phyloP scores from a whole-genome alignment of 2,888 invertebrate species.

The Drepana falcataria region DNA sequence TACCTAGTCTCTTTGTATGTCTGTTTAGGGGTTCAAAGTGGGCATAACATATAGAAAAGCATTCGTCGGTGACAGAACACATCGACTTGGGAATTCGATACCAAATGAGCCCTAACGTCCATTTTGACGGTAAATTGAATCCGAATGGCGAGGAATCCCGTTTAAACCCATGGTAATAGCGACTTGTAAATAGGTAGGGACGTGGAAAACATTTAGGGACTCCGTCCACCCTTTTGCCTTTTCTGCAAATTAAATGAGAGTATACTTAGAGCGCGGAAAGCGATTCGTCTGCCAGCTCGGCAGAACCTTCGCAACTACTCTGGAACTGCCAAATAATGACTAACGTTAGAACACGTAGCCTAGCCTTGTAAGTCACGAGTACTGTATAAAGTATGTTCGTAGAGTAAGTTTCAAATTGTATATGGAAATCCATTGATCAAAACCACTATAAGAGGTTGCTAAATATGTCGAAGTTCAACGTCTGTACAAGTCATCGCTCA shows the following conservation, averaged over 20 bases:
- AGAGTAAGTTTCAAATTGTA: background rate
- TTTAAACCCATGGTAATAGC: constrained; percentile 59
- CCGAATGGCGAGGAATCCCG: constrained; percentile 56
- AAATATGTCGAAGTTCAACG: no score
- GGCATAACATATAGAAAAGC: constrained; percentile 2
- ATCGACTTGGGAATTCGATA: constrained; percentile 39
- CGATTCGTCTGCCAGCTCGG: constrained; percentile 15
- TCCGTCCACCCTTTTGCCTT: constrained; percentile 63
- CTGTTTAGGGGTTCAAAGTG: background rate
- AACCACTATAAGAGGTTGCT: no score
- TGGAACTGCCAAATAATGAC: constrained; percentile 10
- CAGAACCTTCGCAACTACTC: constrained; percentile 8
- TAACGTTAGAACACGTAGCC: background rate
- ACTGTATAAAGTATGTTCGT: background rate
- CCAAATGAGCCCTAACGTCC: constrained; percentile 59
- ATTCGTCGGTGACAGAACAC: constrained; percentile 3
- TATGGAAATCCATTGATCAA: background rate
- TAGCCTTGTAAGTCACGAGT: no score
- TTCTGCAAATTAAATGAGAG: constrained; percentile 65
- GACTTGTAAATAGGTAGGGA: constrained; percentile 66
- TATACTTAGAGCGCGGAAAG: constrained; percentile 33
- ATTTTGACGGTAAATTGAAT: constrained; percentile 72
- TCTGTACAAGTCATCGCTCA: no score
- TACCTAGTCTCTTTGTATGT: background rate
- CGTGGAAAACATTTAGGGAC: constrained; percentile 58